A percentile compares a stretch with the other conserved stretches of the same genome.
Evolutionary conservation across 2,888 invertebrate species (phyloP).

Genomic region (Tipula helvola): DNA sequence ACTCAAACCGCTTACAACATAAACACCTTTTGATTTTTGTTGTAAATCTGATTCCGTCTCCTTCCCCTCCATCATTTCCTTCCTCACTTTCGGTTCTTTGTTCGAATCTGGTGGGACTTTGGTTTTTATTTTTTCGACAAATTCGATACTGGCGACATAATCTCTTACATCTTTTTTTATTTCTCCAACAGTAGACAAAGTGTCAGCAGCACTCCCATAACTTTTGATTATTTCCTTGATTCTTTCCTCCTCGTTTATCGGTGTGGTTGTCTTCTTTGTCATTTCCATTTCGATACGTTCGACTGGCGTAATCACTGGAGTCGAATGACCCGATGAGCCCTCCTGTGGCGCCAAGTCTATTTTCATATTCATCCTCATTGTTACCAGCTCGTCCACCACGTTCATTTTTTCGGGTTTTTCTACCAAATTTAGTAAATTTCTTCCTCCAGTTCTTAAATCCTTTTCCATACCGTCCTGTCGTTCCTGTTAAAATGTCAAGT

Average conservation of each 20-base stretch:
- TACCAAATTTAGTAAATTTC: slow-evolving; percentile 5
- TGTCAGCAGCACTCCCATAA: slow-evolving; percentile 37
- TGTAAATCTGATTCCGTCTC: neutral
- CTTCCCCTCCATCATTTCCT: neutral
- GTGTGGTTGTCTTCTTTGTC: slow-evolving; percentile 9
- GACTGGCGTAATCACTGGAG: slow-evolving; percentile 20
- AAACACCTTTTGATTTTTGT: slow-evolving; percentile 6
- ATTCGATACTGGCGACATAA: slow-evolving; percentile 21
- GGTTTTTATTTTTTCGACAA: slow-evolving; percentile 20
- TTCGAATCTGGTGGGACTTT: neutral
- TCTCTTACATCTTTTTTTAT: slow-evolving; percentile 20
- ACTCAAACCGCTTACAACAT: slow-evolving; percentile 35
- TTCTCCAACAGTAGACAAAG: slow-evolving; percentile 38
- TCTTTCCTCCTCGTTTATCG: slow-evolving; percentile 11
- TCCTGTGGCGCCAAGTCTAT: neutral
- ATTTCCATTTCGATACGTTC: slow-evolving; percentile 19
- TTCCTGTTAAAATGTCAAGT: neutral
- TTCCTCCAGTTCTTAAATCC: neutral
- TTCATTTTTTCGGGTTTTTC: neutral
- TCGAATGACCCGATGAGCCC: neutral
- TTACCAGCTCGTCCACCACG: neutral
- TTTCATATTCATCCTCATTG: neutral
- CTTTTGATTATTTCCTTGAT: slow-evolving; percentile 20
- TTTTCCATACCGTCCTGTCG: neutral
- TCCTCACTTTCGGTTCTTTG: neutral